phyloP scores from a whole-genome alignment of 2,888 invertebrate genomes.

The Caenorhabditis sp. region DNA sequence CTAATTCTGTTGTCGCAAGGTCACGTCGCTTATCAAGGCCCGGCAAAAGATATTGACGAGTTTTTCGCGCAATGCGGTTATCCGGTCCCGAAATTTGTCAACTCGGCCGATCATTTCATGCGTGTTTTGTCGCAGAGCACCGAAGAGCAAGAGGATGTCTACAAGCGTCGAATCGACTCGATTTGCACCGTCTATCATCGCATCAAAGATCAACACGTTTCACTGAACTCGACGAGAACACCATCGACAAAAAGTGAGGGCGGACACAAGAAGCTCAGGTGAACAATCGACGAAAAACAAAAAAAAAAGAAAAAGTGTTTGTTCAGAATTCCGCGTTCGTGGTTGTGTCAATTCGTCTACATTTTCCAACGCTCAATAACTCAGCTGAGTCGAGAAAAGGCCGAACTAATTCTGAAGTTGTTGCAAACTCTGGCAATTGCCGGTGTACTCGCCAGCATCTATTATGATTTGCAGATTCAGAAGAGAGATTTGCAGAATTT shows the following conservation, averaged over 20 bases:
- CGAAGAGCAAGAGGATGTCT: constrained; percentile 37
- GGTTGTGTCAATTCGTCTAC: constrained; percentile 28
- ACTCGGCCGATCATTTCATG: constrained; percentile 70
- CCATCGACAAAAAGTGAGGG: constrained; percentile 8
- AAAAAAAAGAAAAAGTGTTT: background rate
- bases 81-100: constrained; percentile 57
- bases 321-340: constrained; percentile 11
- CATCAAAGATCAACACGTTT: constrained; percentile 4
- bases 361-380: constrained; percentile 23
- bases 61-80: constrained; percentile 51
- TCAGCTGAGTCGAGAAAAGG: constrained; percentile 25
- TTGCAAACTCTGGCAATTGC: constrained; percentile 2
- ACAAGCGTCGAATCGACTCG: constrained; percentile 34
- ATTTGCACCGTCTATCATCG: constrained; percentile 4
- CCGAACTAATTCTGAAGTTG: constrained; percentile 1
- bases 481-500: constrained; percentile 91
- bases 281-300: background rate
- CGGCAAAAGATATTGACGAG: constrained; percentile 38
- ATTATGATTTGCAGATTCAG: constrained; percentile 77
- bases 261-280: background rate
- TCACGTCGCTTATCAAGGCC: constrained; percentile 53
- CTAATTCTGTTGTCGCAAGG: constrained; percentile 53
- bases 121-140: constrained; percentile 40
- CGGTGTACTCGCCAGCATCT: background rate
- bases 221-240: constrained; percentile 10